phyloP scores from a whole-genome alignment of 2,113 vertebrate genomes.

The Tyrannus savana region DNA sequence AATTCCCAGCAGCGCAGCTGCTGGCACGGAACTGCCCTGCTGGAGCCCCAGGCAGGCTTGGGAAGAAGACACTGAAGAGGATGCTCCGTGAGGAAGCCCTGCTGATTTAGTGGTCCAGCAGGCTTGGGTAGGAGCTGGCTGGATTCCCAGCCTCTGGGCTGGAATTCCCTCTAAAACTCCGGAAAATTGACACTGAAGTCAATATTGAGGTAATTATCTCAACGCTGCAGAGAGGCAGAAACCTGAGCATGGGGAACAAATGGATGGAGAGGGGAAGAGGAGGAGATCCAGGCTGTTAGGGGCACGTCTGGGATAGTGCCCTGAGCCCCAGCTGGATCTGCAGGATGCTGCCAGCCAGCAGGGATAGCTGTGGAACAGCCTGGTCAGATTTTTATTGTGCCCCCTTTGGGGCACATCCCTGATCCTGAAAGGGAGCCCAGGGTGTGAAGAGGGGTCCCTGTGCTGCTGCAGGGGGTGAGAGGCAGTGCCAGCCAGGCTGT shows the following conservation, averaged over 20 bases:
- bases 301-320: not conserved
- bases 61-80: not conserved
- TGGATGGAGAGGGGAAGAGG: not conserved
- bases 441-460: not conserved
- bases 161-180: not conserved
- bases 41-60: not conserved
- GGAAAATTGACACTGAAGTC: not conserved
- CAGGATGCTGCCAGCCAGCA: not conserved
- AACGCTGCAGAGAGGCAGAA: not conserved
- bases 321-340: not conserved
- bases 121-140: not conserved
- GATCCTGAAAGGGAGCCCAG: not conserved
- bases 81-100: not conserved
- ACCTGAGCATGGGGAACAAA: not conserved
- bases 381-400: accelerated
- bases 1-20: slow-evolving; percentile 1
- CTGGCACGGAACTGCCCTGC: not conserved
- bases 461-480: not conserved
- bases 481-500: not conserved
- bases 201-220: not conserved
- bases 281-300: not conserved
- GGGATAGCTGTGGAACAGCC: not conserved
- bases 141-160: not conserved
- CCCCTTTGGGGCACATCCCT: not conserved
- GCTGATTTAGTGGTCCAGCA: not conserved